Evolutionary conservation across 2,888 invertebrate genomes (phyloP).

Genomic region (Tillus elongatus): DNA sequence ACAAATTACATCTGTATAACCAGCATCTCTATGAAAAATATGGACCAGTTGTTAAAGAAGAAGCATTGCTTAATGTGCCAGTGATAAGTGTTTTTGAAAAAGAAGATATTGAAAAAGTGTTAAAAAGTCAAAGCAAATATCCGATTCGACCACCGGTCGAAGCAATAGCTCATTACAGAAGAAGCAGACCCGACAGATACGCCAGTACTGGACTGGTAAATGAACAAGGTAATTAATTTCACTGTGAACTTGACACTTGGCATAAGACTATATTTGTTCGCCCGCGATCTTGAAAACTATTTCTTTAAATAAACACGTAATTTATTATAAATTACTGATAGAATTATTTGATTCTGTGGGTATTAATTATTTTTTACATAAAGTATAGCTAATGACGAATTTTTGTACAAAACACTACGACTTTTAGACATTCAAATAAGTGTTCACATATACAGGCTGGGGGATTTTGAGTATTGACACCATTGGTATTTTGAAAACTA

Average conservation of each 20-base stretch:
- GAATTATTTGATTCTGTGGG: too few relatives aligned
- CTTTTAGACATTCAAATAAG: too few relatives aligned
- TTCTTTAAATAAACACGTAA: too few relatives aligned
- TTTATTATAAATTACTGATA: too few relatives aligned
- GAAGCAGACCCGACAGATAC: constrained; percentile 67
- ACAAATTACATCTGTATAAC: constrained; percentile 71
- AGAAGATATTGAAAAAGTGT: constrained; percentile 63
- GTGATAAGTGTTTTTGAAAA: constrained; percentile 65
- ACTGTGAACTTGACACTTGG: constrained; percentile 5
- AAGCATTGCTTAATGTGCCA: constrained; percentile 61
- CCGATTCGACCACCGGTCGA: constrained; percentile 77
- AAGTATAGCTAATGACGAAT: too few relatives aligned
- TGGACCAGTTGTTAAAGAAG: constrained; percentile 70
- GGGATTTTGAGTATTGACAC: too few relatives aligned
- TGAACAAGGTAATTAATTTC: constrained; percentile 53
- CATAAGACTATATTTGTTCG: too few relatives aligned
- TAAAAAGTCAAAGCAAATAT: constrained; percentile 62
- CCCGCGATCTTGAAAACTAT: too few relatives aligned
- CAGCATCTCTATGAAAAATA: constrained; percentile 63
- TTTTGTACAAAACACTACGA: too few relatives aligned
- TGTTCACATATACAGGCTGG: too few relatives aligned
- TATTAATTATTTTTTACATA: too few relatives aligned
- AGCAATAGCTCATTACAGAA: constrained; percentile 67
- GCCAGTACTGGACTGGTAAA: constrained; percentile 74
- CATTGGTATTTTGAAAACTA: too few relatives aligned